These are phyloP conservation scores for Caenorhabditis sp. DNA, from an alignment of 2,888 invertebrate genomes.

Conservation along the genomic window DNA sequence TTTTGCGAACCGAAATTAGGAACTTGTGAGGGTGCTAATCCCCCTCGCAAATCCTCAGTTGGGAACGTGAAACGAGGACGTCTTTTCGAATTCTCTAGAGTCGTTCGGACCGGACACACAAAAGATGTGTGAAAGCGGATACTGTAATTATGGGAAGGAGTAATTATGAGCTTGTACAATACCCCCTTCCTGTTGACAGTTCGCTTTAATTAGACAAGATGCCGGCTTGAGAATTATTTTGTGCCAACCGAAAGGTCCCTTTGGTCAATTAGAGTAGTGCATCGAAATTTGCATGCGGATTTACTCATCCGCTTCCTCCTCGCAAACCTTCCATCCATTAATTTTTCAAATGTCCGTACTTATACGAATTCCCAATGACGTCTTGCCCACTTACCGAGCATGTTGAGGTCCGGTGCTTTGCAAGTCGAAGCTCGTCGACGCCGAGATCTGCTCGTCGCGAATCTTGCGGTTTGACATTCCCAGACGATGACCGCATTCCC, in stretches of 20 bases:
- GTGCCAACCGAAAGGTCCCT: not conserved
- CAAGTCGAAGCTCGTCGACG: conserved; percentile 89
- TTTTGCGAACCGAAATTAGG: conserved; percentile 44
- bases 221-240: conserved; percentile 20
- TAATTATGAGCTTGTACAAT: conserved; percentile 44
- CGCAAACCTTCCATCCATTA: conserved; percentile 29
- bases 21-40: conserved; percentile 53
- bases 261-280: not conserved
- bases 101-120: not conserved
- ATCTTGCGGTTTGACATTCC: conserved; percentile 91
- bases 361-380: conserved; percentile 47
- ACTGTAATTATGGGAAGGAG: conserved; percentile 33
- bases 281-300: conserved; percentile 6
- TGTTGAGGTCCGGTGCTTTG: conserved; percentile 90
- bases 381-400: conserved; percentile 85
- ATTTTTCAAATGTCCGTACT: conserved; percentile 34
- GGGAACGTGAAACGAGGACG: conserved; percentile 16
- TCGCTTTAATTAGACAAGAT: conserved; percentile 41
- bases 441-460: conserved; percentile 87
- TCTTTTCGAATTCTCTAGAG: conserved; percentile 30
- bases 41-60: conserved; percentile 28
- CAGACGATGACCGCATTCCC: conserved; percentile 81
- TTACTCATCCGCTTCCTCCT: not conserved
- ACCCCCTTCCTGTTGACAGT: conserved; percentile 51
- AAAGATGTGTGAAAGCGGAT: conserved; percentile 49